A percentile compares a stretch with the other conserved stretches of the same genome.
These are phyloP conservation scores for Lutjanus erythropterus DNA, from an alignment of 2,113 vertebrate species.

Conservation along the genomic window DNA sequence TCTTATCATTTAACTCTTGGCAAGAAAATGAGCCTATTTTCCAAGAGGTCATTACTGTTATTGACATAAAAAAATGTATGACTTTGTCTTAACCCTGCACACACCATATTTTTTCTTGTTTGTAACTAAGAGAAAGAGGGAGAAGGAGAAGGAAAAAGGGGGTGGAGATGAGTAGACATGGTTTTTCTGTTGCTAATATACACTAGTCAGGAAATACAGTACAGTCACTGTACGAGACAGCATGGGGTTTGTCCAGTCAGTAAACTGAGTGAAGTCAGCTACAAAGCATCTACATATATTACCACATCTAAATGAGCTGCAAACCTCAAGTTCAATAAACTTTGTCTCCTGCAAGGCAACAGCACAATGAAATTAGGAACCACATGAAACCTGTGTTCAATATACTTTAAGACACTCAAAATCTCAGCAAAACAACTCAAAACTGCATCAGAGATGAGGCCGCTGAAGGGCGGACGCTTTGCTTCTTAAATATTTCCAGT, in stretches of 20 bases:
- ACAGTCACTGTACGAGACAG: not conserved
- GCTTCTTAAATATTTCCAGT: constrained; percentile 2
- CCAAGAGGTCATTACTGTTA: no score
- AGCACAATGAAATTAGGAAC: no score
- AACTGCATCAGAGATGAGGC: not conserved
- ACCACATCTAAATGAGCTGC: constrained; percentile 18
- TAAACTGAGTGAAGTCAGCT: constrained; percentile 9
- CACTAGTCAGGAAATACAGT: not conserved
- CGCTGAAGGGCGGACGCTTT: not conserved
- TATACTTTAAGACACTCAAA: constrained; percentile 10
- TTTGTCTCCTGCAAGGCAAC: no score
- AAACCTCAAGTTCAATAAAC: no score
- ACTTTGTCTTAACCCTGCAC: no score
- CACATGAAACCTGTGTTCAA: constrained; percentile 3
- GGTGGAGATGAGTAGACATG: not conserved
- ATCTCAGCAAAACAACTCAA: not conserved
- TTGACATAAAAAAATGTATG: no score
- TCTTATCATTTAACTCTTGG: no score
- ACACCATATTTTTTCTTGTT: no score
- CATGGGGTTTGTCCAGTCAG: not conserved
- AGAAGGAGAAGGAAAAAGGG: not conserved
- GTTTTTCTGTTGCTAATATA: constrained; percentile 10
- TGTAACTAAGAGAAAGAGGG: no score
- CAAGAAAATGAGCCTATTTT: no score
- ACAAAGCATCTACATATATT: constrained; percentile 3